A percentile compares a stretch with the other conserved stretches of the same genome.
phyloP scores from a whole-genome alignment of 2,113 vertebrate genomes.

The Hepsetus odoe region DNA sequence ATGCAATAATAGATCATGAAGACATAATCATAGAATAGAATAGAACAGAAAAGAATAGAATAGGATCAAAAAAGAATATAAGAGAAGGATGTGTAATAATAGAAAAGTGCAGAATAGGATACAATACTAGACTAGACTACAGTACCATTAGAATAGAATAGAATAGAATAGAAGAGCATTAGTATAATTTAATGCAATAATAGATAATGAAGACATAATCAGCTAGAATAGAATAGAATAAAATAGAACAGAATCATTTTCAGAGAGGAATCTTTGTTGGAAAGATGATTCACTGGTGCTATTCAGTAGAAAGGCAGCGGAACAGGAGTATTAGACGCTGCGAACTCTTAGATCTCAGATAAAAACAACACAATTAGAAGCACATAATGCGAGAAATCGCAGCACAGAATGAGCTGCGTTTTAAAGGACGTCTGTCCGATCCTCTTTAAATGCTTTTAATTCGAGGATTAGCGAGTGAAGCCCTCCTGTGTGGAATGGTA shows the following conservation, averaged over 20 bases:
- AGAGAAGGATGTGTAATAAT: too few relatives aligned
- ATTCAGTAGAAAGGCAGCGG: not conserved
- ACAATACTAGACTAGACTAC: too few relatives aligned
- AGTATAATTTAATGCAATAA: too few relatives aligned
- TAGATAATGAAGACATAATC: not conserved
- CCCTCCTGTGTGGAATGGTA: not conserved
- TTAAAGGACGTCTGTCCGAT: not conserved
- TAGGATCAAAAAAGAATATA: not conserved
- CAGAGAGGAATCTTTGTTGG: not conserved
- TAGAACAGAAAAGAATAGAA: not conserved
- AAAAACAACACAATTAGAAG: slow-evolving; percentile 4
- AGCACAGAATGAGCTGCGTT: not conserved
- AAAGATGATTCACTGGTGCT: not conserved
- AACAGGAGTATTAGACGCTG: slow-evolving; percentile 5
- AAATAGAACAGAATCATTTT: not conserved
- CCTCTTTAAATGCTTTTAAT: not conserved
- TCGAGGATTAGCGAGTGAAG: slow-evolving; percentile 6
- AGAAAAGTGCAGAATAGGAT: not conserved
- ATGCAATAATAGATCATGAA: too few relatives aligned
- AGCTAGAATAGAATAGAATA: not conserved
- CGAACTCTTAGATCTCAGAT: slow-evolving; percentile 3
- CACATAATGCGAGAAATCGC: slow-evolving; percentile 2
- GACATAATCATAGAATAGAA: not conserved
- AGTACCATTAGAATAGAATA: not conserved
- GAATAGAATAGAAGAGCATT: not conserved